Base-by-base conservation (phyloP, 2,888 invertebrate genomes). In the Melanchra persicariae region DNA sequence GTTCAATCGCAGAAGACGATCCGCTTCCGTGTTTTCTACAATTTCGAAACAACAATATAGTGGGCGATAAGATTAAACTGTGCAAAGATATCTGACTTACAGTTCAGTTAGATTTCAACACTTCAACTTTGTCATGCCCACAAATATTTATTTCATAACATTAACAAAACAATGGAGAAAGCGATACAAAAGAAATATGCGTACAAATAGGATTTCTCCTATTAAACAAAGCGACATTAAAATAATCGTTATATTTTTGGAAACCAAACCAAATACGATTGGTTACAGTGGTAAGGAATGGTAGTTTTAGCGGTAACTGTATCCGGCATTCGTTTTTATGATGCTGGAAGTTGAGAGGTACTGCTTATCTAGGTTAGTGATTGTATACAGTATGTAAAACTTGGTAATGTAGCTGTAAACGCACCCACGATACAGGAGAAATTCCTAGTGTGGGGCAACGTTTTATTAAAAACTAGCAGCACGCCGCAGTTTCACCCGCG, bases 91-190 rank as follows among this genome's bases (percentile, higher is more conserved):
- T 58, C 43, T 8, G 66, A n/a, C n/a, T n/a, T n/a, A 68, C 47
- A 62, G 10, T 34, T 34, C 30, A 59, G 12, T 73, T 55, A 45
- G 2, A 74, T 79, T 69, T 62, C 68, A 61, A 69, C 81, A 77
- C 57, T 71, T 54, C 34, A 69, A 80, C 34, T 84, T 79, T 76
- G 83, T 77, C 76, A 78, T 45, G 67, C 55, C 70, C 0, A 85
- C 83, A 66, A 82, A 85, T 77, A 82, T 84, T 85, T 64, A 81
- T 70, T 76, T 76, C 59, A 73, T 26, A 65, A 72, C 71, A 70
- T 54, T 73, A 54, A 68, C 57, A 51, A 72, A 71, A 83, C 72
- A 83, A 82, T 79, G 77, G 83, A 57, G 85, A 85, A 85, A 85
- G 85, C 80, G 77, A 49, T 60, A 30, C 61, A 19, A 84, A 76